phyloP scores from a whole-genome alignment of 2,113 vertebrate genomes.

The Chinchilla lanigera region DNA sequence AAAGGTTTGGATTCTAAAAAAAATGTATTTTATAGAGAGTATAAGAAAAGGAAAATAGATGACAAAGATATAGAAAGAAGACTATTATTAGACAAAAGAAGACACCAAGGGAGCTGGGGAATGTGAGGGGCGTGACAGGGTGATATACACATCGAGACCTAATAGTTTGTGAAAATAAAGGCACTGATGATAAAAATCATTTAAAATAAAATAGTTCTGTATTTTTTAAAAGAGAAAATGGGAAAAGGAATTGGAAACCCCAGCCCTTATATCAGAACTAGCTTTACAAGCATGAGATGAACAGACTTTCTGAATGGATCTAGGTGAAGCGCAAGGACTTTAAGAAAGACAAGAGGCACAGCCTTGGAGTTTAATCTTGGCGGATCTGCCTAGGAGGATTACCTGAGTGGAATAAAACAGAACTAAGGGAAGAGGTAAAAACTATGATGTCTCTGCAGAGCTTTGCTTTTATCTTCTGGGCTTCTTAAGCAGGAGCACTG shows the following conservation, averaged over 20 bases:
- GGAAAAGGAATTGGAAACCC: not conserved
- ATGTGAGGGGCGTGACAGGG: not conserved
- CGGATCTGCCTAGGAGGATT: too few relatives aligned
- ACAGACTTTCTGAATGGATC: not conserved
- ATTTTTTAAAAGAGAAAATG: not conserved
- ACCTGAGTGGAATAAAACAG: not conserved
- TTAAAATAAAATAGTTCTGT: not conserved
- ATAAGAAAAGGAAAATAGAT: not conserved
- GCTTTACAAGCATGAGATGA: not conserved
- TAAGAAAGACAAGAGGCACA: not conserved
- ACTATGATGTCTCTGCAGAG: not conserved
- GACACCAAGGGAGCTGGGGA: not conserved
- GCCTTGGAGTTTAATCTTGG: accelerated
- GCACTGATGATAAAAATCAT: not conserved
- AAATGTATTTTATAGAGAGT: not conserved
- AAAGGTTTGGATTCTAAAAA: not conserved
- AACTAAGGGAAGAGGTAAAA: not conserved
- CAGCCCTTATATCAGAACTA: not conserved
- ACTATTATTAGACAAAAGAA: not conserved
- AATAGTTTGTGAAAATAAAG: not conserved
- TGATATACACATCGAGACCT: not conserved
- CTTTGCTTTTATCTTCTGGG: not conserved
- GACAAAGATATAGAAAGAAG: not conserved
- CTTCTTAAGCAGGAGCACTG: not conserved
- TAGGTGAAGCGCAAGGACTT: not conserved